A percentile compares a stretch with the other conserved stretches of the same genome.
These are phyloP conservation scores for Alcedo quadribrachys DNA, from an alignment of 2,797 vertebrate species.

Conservation along the genomic window DNA sequence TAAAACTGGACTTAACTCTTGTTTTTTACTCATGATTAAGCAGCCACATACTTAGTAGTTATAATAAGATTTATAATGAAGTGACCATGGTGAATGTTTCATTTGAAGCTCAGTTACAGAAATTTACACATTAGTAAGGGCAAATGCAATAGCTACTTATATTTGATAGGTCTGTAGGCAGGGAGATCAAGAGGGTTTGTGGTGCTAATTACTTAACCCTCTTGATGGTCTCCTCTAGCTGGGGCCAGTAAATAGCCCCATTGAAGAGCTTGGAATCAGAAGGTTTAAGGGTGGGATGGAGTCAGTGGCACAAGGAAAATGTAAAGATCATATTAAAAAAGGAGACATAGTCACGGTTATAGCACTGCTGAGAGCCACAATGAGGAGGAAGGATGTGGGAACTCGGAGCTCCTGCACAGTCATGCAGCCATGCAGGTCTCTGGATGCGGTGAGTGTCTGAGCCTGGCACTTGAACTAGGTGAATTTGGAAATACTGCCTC, in stretches of 20 bases:
- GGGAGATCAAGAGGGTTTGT: neutral
- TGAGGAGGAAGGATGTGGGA: too few species aligned
- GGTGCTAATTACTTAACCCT: constrained; percentile 18
- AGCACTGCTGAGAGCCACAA: too few species aligned
- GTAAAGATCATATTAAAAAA: neutral
- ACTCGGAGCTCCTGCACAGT: too few species aligned
- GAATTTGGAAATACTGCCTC: too few species aligned
- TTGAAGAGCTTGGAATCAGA: neutral
- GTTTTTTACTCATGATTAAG: constrained; percentile 15
- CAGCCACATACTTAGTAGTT: constrained; percentile 9
- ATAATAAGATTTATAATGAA: constrained; percentile 9
- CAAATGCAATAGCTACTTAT: neutral
- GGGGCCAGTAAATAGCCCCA: neutral
- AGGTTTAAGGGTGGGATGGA: neutral
- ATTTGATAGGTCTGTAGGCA: neutral
- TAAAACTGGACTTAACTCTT: constrained; percentile 3
- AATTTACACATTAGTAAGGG: neutral
- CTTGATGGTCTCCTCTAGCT: neutral
- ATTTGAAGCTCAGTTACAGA: constrained; percentile 19
- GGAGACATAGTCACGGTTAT: too few species aligned
- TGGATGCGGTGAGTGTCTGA: too few species aligned
- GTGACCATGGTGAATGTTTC: neutral
- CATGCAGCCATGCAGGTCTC: too few species aligned
- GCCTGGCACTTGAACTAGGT: too few species aligned
- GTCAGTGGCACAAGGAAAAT: neutral